Evolutionary conservation across 2,888 invertebrate genomes (phyloP), one percentile per base, ranked within the genome.

Genomic region (Eurois occulta): DNA sequence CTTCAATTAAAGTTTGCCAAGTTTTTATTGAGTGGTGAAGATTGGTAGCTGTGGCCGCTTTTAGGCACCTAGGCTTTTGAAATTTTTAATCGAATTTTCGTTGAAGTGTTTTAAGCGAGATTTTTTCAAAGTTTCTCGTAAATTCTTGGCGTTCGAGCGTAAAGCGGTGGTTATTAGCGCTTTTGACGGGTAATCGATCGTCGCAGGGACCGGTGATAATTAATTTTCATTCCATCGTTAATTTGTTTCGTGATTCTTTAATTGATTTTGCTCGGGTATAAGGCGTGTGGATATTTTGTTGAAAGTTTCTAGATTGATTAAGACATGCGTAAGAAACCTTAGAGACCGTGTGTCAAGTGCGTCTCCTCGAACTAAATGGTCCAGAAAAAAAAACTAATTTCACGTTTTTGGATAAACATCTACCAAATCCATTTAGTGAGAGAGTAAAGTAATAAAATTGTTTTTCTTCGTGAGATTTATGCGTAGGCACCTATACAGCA

Each of bases 11-110:
- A 89, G 85, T 88, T 88, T 41, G 62, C 43, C 24, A 84, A 83
- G 86, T 89, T 83, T 87, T 83, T 78, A 86, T 86, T 80, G 86
- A 88, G 86, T 72, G 80, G 69, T 77, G 68, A 78, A 82, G 84
- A 86, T 82, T 81, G 86, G 76, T 67, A 60, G 67, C 52, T 43
- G 62, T 58, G 60, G 35, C 13, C 62, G 41, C 32, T 64, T 76
- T 43, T 62, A 74, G 72, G 68, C 65, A 75, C 68, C 75, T 70
- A 66, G 60, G 70, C 66, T 83, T 79, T 74, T 64, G 4, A 73
- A 62, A 67, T 38, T 75, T 78, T 79, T 64, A 64, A 81, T 81
- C 70, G 70, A 78, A 78, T 82, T 85, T 84, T 66, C 43, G 38
- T 35, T 62, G 16, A 21, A 82, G 74, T 75, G 35, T 65, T 78